phyloP scores from a whole-genome alignment of 2,797 vertebrate species.

The Tangara arthus region DNA sequence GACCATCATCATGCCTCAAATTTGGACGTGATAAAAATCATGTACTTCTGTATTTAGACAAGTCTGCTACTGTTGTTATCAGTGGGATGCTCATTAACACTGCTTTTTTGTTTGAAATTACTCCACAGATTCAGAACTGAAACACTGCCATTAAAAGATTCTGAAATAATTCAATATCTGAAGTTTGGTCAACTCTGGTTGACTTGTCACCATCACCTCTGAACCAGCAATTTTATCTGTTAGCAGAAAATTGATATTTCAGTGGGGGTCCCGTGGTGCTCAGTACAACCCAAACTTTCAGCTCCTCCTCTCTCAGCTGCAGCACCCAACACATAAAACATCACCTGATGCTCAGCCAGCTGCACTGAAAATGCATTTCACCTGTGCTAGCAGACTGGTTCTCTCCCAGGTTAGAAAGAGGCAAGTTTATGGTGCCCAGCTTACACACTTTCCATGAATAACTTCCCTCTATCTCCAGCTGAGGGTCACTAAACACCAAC shows the following conservation, averaged over 20 bases:
- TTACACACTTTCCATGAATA: accelerated
- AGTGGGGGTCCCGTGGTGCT: accelerated
- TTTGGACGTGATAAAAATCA: background rate
- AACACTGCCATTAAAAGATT: background rate
- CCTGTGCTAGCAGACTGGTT: background rate
- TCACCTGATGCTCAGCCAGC: background rate
- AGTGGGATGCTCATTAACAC: background rate
- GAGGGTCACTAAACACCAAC: background rate
- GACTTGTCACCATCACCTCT: background rate
- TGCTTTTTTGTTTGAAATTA: background rate
- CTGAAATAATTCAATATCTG: background rate
- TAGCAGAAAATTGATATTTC: accelerated
- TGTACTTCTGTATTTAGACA: background rate
- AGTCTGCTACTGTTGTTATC: background rate
- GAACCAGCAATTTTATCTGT: background rate
- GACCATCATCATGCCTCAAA: background rate
- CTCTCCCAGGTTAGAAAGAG: background rate
- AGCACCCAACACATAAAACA: background rate
- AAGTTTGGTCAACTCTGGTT: background rate
- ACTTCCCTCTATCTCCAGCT: background rate
- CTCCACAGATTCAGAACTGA: background rate
- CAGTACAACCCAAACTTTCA: background rate
- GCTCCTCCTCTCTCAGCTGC: background rate
- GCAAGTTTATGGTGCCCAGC: background rate
- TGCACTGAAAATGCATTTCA: background rate